Evolutionary conservation across 2,113 vertebrate species (phyloP).

Genomic region (Forbesichthys agassizii): DNA sequence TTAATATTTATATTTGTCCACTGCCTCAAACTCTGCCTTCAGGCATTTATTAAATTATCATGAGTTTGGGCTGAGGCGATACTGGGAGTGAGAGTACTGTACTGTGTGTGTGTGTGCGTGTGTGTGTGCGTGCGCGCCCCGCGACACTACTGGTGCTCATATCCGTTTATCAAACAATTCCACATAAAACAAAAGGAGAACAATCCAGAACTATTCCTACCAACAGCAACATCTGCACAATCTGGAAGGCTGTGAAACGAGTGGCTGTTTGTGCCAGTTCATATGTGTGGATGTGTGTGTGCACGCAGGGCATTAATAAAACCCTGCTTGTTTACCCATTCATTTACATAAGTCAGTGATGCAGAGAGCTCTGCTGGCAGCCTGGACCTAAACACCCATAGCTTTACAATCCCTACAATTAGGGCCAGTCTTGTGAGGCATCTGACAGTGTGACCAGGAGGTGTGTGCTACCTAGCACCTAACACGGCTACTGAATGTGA

Average conservation of each 20-base stretch:
- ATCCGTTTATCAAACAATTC: slow-evolving; percentile 45
- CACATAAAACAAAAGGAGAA: slow-evolving; percentile 34
- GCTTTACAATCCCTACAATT: slow-evolving; percentile 74
- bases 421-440: slow-evolving; percentile 71
- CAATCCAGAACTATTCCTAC: slow-evolving; percentile 33
- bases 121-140: slow-evolving; percentile 26
- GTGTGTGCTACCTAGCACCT: slow-evolving; percentile 58
- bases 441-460: slow-evolving; percentile 70
- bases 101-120: slow-evolving; percentile 23
- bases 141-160: slow-evolving; percentile 20
- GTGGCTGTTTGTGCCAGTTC: background rate
- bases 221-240: slow-evolving; percentile 13
- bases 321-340: slow-evolving; percentile 64
- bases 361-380: slow-evolving; percentile 63
- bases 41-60: slow-evolving; percentile 80
- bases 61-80: slow-evolving; percentile 70
- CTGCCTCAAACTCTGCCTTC: slow-evolving; percentile 80
- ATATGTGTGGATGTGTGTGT: background rate
- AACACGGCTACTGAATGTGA: slow-evolving; percentile 64
- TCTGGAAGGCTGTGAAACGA: background rate
- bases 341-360: slow-evolving; percentile 66
- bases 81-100: slow-evolving; percentile 46
- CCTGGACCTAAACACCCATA: slow-evolving; percentile 63
- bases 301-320: slow-evolving; percentile 26
- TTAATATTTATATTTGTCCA: slow-evolving; percentile 84